Evolutionary conservation across 2,888 invertebrate species (phyloP).

Genomic region (Machimus atricapillus): DNA sequence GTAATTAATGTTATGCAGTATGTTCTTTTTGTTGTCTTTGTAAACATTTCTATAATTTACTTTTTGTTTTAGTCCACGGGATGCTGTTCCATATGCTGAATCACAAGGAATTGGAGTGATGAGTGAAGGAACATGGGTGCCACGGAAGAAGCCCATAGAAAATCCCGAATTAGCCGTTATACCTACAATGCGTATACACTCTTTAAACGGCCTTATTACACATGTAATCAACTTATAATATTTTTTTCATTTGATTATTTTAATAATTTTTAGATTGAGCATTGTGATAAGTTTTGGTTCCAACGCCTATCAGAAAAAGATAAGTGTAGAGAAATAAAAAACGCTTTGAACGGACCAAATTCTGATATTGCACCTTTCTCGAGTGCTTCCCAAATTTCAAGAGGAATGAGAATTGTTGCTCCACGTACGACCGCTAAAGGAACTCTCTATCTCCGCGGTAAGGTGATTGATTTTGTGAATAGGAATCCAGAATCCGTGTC

Average conservation of each 20-base stretch:
- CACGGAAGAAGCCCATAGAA: constrained; percentile 51
- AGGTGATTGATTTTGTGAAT: constrained; percentile 61
- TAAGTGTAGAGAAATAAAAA: constrained; percentile 58
- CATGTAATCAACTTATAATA: constrained; percentile 63
- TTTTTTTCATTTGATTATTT: neutral
- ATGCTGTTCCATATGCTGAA: constrained; percentile 64
- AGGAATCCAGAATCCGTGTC: constrained; percentile 50
- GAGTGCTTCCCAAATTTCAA: constrained; percentile 54
- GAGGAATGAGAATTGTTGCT: constrained; percentile 68
- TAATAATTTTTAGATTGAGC: constrained; percentile 52
- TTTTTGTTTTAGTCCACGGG: constrained; percentile 59
- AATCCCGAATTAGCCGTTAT: constrained; percentile 67
- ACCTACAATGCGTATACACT: constrained; percentile 66
- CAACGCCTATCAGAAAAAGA: constrained; percentile 54
- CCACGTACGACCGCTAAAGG: constrained; percentile 63
- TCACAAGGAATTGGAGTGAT: constrained; percentile 54
- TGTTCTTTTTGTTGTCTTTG: constrained; percentile 44
- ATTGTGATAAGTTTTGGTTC: constrained; percentile 59
- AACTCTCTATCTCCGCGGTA: constrained; percentile 66
- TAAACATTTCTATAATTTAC: neutral
- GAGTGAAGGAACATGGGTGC: constrained; percentile 53
- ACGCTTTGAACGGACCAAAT: constrained; percentile 58
- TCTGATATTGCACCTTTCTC: constrained; percentile 52
- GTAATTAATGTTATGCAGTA: constrained; percentile 57
- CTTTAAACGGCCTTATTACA: constrained; percentile 63